A percentile compares a stretch with the other conserved stretches of the same genome.
phyloP scores from a whole-genome alignment of 2,888 invertebrate genomes.

The Dinocampus coccinellae region DNA sequence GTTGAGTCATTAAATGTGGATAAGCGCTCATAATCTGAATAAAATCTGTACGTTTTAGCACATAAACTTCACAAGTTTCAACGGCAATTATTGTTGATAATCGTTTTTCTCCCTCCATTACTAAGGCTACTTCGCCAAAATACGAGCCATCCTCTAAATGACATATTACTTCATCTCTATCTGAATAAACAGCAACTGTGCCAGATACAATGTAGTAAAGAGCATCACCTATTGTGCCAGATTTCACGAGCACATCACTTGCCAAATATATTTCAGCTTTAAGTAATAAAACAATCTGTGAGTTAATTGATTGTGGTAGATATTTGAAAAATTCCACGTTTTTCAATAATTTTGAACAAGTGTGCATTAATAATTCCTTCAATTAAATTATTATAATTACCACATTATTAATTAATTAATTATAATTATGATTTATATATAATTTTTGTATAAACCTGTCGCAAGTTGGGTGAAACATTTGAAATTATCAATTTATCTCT shows the following conservation, averaged over 20 bases:
- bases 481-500: conserved; percentile 65
- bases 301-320: conserved; percentile 60
- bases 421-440: not conserved
- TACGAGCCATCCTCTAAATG: conserved; percentile 70
- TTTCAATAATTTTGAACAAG: conserved; percentile 60
- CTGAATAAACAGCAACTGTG: conserved; percentile 69
- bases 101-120: conserved; percentile 66
- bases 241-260: conserved; percentile 66
- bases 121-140: conserved; percentile 70
- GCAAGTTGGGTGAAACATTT: conserved; percentile 64
- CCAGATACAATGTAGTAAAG: conserved; percentile 69
- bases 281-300: conserved; percentile 58
- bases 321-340: conserved; percentile 65
- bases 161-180: conserved; percentile 68
- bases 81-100: conserved; percentile 68
- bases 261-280: conserved; percentile 64
- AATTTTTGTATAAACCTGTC: conserved; percentile 50
- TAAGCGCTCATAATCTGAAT: conserved; percentile 61
- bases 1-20: conserved; percentile 61
- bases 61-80: conserved; percentile 69
- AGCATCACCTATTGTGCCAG: conserved; percentile 61
- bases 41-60: conserved; percentile 65
- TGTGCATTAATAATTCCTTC: conserved; percentile 66
- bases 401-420: not conserved
- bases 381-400: conserved; percentile 3